Base-by-base conservation (phyloP, 2,797 vertebrate species). In the Urocyon cinereoargenteus region DNA sequence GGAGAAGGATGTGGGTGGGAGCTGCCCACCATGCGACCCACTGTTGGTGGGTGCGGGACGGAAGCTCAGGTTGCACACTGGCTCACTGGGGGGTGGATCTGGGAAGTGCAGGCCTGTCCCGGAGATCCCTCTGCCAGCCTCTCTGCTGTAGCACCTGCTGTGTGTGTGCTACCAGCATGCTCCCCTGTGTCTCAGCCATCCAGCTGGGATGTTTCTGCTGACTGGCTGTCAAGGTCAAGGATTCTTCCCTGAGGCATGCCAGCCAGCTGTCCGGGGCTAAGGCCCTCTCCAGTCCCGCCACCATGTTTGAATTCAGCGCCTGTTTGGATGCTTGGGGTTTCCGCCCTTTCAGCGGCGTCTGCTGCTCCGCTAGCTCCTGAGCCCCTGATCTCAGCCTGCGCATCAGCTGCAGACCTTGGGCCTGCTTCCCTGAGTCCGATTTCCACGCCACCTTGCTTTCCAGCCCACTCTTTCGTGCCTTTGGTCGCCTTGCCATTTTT, bases 71-170 rank as follows among this genome's bases (percentile, higher is more conserved):
- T 2, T 6, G 19, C 55, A 0, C 31, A 18, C 15, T n/a, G 15
- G 15, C 31, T 7, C 15, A 31, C 15, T 15, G 2, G 15, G 18
- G 18, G 8, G 6, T 9, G 31, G 31, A 66, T 7, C 13, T 8
- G 40, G 4, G 72, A 49, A 16, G 72, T 1, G 3, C 7, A 5
- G 72, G 72, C 2, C 24, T 1, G 0, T 16, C 24, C 72, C 36
- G 5, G 24, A 0, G 7, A 15, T 0, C 13, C 72, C 3, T 4
- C 21, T 3, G 12, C 70, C 70, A 7, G 12, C 36, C 12, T 2
- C 70, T 72, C 21, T 36, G 19, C 22, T 14, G 21, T 1, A 13
- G 22, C 22, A 2, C 6, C 36, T 15, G 6, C 22, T 15, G 12
- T 1, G 34, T 14, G 31, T 61, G 70, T 26, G 36, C 22, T 26